phyloP scores from a whole-genome alignment of 2,797 vertebrate species.

The Melopsittacus undulatus region DNA sequence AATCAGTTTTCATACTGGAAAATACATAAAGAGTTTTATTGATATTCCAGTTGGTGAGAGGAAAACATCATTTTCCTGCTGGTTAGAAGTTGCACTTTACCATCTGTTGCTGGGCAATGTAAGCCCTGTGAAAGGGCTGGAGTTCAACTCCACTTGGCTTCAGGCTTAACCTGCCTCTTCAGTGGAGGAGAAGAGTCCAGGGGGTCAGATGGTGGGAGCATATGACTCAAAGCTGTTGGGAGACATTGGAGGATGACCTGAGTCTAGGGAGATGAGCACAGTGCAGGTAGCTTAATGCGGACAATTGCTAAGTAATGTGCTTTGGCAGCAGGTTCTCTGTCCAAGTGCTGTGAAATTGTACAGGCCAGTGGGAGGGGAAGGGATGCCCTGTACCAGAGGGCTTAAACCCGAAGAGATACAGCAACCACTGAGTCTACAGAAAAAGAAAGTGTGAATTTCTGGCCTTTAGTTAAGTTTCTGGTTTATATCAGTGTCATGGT shows the following conservation, averaged over 20 bases:
- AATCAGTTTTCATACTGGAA: background rate
- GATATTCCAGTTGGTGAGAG: constrained; percentile 11
- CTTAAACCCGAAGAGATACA: background rate
- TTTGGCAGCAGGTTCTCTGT: background rate
- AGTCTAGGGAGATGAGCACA: background rate
- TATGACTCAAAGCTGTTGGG: constrained; percentile 32
- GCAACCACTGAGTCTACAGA: background rate
- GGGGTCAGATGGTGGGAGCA: background rate
- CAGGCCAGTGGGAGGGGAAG: background rate
- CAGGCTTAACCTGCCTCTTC: background rate
- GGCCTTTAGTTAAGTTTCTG: background rate
- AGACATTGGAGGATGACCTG: background rate
- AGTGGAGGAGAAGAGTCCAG: background rate
- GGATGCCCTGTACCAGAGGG: background rate
- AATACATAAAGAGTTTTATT: background rate
- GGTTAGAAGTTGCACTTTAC: background rate
- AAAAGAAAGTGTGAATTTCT: background rate
- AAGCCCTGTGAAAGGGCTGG: background rate
- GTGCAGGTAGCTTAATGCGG: background rate
- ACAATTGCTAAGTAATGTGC: background rate
- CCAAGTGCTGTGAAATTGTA: background rate
- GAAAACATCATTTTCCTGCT: constrained; percentile 25
- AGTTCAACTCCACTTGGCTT: background rate
- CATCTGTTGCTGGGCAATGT: constrained; percentile 14
- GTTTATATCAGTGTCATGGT: too few relatives aligned